A percentile compares a stretch with the other conserved stretches of the same genome.
These are phyloP conservation scores for Buteo buteo DNA, from an alignment of 2,113 vertebrate genomes.

Conservation along the genomic window DNA sequence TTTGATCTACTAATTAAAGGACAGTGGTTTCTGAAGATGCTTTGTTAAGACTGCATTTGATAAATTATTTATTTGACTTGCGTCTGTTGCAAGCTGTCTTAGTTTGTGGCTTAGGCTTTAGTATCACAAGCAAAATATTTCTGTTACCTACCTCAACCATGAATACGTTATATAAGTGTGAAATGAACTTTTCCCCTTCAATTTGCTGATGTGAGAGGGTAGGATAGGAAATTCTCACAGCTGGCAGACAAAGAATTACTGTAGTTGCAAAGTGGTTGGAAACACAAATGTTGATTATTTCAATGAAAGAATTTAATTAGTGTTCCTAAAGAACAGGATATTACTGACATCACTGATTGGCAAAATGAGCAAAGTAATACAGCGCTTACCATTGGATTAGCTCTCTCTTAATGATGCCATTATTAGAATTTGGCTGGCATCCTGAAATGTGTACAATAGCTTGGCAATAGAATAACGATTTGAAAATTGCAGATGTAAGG, in stretches of 20 bases:
- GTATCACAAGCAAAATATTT: not conserved
- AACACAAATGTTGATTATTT: constrained; percentile 76
- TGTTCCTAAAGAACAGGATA: constrained; percentile 74
- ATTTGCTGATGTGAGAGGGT: constrained; percentile 67
- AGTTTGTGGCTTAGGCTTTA: not conserved
- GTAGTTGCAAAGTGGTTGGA: constrained; percentile 66
- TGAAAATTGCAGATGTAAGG: constrained; percentile 70
- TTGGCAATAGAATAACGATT: constrained; percentile 65
- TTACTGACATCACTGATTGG: constrained; percentile 73
- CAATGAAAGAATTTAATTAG: constrained; percentile 77
- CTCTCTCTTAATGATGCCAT: constrained; percentile 71
- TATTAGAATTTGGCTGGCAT: constrained; percentile 73
- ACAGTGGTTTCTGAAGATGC: not conserved
- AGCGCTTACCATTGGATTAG: constrained; percentile 63
- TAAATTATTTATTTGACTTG: not conserved
- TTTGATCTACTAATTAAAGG: not conserved
- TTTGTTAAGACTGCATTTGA: not conserved
- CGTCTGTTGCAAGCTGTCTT: not conserved
- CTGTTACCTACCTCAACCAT: constrained; percentile 17
- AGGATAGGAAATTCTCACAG: constrained; percentile 77
- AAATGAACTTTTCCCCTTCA: constrained; percentile 65
- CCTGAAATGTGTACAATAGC: constrained; percentile 73
- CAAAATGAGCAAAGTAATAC: constrained; percentile 67
- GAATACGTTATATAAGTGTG: constrained; percentile 50
- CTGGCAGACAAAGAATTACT: constrained; percentile 76